Conservation (phyloP, 2,888 invertebrate species). For the Chydorus sphaericus region DNA sequence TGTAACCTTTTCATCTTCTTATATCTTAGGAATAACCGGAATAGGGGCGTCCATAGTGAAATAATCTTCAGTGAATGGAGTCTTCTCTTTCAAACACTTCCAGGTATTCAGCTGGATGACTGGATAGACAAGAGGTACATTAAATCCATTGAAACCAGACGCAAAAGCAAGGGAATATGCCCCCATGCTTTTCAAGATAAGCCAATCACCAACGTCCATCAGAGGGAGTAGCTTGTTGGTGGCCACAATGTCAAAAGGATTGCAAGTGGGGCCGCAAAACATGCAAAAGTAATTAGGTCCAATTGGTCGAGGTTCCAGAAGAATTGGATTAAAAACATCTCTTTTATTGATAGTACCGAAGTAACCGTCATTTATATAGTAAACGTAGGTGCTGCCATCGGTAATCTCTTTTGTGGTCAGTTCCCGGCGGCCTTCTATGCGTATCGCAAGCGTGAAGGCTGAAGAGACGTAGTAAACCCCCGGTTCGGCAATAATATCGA, state of each 20-base stretch:
- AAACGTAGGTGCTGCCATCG: constrained; percentile 47
- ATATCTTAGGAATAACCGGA: too few relatives aligned
- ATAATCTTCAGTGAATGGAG: constrained; percentile 43
- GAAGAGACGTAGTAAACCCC: constrained; percentile 92
- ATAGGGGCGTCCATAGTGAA: constrained; percentile 33
- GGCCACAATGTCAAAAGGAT: constrained; percentile 75
- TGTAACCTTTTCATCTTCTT: too few relatives aligned
- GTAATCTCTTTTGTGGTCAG: constrained; percentile 31
- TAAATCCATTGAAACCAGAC: constrained; percentile 88
- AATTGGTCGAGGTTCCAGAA: constrained; percentile 28
- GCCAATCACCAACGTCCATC: constrained; percentile 68
- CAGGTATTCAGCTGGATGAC: constrained; percentile 40
- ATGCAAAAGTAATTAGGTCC: constrained; percentile 37
- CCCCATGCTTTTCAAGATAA: constrained; percentile 90
- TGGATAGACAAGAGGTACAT: constrained; percentile 55
- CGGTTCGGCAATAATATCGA: constrained; percentile 56
- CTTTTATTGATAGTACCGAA: constrained; percentile 98
- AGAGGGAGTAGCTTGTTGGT: constrained; percentile 49
- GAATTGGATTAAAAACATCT: constrained; percentile 56
- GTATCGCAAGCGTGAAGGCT: constrained; percentile 79
- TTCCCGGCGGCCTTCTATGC: constrained; percentile 66
- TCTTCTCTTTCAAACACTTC: constrained; percentile 37
- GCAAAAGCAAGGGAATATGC: constrained; percentile 93
- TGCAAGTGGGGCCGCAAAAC: constrained; percentile 95
- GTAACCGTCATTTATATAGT: constrained; percentile 97